Base-by-base conservation (phyloP, 2,797 vertebrate genomes). In the Gymnocypris eckloni region DNA sequence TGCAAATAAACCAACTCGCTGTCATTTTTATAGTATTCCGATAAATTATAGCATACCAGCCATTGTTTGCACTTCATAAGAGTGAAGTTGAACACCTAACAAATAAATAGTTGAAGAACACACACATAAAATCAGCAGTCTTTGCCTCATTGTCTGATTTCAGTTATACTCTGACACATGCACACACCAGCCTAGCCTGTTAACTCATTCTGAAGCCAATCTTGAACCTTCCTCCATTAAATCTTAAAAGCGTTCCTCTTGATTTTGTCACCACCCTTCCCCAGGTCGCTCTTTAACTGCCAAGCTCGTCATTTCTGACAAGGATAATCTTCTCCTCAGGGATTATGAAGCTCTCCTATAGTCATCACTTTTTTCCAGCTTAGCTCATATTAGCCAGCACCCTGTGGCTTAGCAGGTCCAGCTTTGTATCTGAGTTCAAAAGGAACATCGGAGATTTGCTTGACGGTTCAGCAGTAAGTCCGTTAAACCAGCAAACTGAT, bases 291-390 rank as follows among this genome's bases (percentile, higher is more conserved):
- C 82, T 91, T 88, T 92, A 89, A 89, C 90, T 88, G 91, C 91
- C 88, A 87, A 91, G 90, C 92, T 93, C 76, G 90, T 94, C 91
- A 92, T 92, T 95, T 92, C 92, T 91, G 91, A 84, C 91, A 89
- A 90, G 93, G 93, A 94, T 95, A 94, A 95, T 93, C 94, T 94
- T 91, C 90, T 87, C 93, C 91, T 89, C 69, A 61, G 90, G 94
- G 94, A 96, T 95, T 95, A 95, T 88, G 82, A 91, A 93, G 92
- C 92, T 95, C 92, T 95, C 94, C 94, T 86, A 86, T 91, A 92
- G 94, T 94, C 95, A 95, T 95, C 94, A 94, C 89, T 95, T 94
- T 95, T 89, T 89, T 90, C 90, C 91, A 92, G 93, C 92, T 95
- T 94, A 95, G 93, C 93, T 91, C 92, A 91, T 94, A 94, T 95